A percentile compares a stretch with the other conserved stretches of the same genome.
These are phyloP conservation scores for Leptodirus hochenwartii DNA, from an alignment of 2,888 invertebrate genomes.

Conservation along the genomic window DNA sequence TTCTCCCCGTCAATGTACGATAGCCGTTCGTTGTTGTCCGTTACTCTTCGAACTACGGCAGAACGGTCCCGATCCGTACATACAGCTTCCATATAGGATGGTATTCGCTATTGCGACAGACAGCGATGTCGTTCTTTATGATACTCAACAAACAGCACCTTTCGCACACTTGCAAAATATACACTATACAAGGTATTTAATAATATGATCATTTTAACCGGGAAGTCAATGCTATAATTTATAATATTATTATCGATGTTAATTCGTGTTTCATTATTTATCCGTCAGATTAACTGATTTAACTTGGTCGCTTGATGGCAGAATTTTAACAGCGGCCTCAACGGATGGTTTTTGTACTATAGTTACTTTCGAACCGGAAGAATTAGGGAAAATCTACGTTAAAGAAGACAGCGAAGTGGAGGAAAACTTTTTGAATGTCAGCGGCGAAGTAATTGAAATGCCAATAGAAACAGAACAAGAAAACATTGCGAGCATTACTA, in stretches of 20 bases:
- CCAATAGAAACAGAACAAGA: slow-evolving; percentile 15
- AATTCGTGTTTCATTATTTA: no score
- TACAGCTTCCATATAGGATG: slow-evolving; percentile 57
- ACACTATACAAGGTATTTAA: slow-evolving; percentile 83
- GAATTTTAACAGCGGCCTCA: slow-evolving; percentile 57
- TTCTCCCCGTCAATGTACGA: slow-evolving; percentile 59
- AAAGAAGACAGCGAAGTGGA: slow-evolving; percentile 25
- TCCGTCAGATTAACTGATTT: slow-evolving; percentile 71
- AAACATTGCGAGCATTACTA: no score
- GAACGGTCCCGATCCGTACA: slow-evolving; percentile 32
- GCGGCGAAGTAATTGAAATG: slow-evolving; percentile 17
- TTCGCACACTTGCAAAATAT: slow-evolving; percentile 68
- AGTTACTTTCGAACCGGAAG: slow-evolving; percentile 53
- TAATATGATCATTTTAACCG: no score
- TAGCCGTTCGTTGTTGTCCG: slow-evolving; percentile 72
- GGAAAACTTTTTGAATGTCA: slow-evolving; percentile 17
- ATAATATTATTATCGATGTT: no score
- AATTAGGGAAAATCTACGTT: slow-evolving; percentile 44
- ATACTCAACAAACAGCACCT: slow-evolving; percentile 67
- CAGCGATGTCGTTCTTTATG: slow-evolving; percentile 69
- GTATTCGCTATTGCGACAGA: slow-evolving; percentile 85
- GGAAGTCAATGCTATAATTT: no score
- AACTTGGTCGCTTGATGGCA: slow-evolving; percentile 73
- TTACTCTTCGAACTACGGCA: slow-evolving; percentile 42
- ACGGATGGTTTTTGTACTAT: slow-evolving; percentile 83